Base-by-base conservation (phyloP, 2,888 invertebrate genomes). In the Odontocolon sp. region DNA sequence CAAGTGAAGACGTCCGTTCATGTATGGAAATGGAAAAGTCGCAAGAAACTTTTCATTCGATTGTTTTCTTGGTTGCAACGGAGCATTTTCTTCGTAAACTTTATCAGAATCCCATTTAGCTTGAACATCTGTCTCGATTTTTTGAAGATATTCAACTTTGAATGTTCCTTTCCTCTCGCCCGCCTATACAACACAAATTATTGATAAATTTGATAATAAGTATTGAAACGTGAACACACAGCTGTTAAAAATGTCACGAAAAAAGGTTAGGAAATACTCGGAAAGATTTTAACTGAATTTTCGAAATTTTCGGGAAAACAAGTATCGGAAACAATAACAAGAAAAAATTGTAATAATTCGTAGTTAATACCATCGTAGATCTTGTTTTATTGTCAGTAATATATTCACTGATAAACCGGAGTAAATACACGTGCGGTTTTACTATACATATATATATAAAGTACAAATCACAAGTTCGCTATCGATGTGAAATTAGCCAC, bases 21-120 rank as follows among this genome's bases (percentile, higher is more conserved):
- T 99, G 88, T 99, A 99, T 0, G 99, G 99, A 91, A 95, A 99
- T 0, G 99, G 99, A 92, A 99, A 99, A 1, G 98, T 98, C 33
- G 95, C 96, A 82, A 98, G 92, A 89, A 96, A 99, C 88, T 99
- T 99, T 79, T 96, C 96, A 85, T 94, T 92, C 11, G 91, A 90
- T 84, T 92, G 82, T 8, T 78, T 92, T 75, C 91, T 93, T 74
- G 92, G 91, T 3, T 92, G 91, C 11, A 89, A 87, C 0, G 96
- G 95, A 1, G 97, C 97, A 92, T 99, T 95, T 61, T 93, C 91
- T 91, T 99, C 97, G 89, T 95, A 96, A 31, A 95, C 92, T 86
- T 95, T 96, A 68, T 95, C 94, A 14, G 92, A 90, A 40, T 96
- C 95, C 99, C 99, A 99, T 90, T 93, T 93, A 73, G 93, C 92